A percentile compares a stretch with the other conserved stretches of the same genome.
Conservation (phyloP, 2,113 vertebrate genomes). For the Mustelus asterias region DNA sequence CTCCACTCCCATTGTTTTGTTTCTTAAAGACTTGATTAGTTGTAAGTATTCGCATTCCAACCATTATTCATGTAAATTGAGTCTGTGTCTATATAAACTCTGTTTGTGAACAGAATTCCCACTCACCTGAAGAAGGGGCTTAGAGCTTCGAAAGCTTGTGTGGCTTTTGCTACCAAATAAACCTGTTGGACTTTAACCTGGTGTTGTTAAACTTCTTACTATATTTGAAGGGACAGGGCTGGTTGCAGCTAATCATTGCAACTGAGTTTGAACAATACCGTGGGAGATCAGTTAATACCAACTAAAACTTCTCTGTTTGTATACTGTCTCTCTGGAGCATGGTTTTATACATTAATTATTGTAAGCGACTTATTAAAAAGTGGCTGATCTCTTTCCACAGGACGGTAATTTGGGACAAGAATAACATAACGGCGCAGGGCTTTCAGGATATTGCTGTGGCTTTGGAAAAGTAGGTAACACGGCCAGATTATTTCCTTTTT, state of each 20-base stretch:
- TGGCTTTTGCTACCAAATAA: no score
- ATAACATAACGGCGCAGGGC: constrained; percentile 88
- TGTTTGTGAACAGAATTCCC: no score
- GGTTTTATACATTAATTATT: not conserved
- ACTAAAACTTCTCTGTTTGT: not conserved
- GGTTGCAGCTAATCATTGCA: not conserved
- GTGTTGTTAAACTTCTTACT: no score
- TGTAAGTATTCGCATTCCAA: no score
- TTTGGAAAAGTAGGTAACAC: constrained; percentile 80
- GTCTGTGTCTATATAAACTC: no score
- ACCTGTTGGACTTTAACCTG: no score
- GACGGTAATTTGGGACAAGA: constrained; percentile 96
- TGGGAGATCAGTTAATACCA: not conserved
- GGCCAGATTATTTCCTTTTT: not conserved
- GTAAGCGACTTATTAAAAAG: not conserved
- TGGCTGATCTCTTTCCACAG: constrained; percentile 52
- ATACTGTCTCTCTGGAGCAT: not conserved
- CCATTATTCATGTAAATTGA: no score
- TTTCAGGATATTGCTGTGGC: constrained; percentile 93
- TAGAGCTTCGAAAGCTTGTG: no score
- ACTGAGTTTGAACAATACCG: not conserved
- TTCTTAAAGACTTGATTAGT: no score
- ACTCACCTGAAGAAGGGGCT: no score
- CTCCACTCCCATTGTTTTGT: no score
- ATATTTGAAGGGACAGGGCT: not conserved